phyloP scores from a whole-genome alignment of 2,888 invertebrate species.

The Phalangium opilio region DNA sequence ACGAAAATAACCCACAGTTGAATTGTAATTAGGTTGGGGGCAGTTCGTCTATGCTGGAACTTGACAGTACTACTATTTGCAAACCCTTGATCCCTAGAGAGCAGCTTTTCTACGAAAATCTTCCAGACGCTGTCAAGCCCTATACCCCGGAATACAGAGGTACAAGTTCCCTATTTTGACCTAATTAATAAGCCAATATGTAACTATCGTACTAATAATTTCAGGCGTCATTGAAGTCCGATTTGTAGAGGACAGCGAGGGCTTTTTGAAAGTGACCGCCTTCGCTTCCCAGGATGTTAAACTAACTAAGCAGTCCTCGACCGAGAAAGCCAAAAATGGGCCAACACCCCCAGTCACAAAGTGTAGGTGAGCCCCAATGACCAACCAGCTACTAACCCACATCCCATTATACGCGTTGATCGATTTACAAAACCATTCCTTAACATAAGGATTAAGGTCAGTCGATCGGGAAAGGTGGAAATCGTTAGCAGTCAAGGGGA shows the following conservation, averaged over 20 bases:
- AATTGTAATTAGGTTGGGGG: conserved; percentile 36
- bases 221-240: conserved; percentile 27
- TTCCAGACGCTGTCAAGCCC: conserved; percentile 35
- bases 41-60: conserved; percentile 38
- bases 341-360: no score
- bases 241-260: conserved; percentile 35
- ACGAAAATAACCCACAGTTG: no score
- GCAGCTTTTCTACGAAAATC: conserved; percentile 39
- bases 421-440: conserved; percentile 2
- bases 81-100: conserved; percentile 41
- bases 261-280: conserved; percentile 36
- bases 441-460: conserved; percentile 31
- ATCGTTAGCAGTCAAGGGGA: conserved; percentile 26
- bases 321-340: no score
- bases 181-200: no score
- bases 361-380: no score
- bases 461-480: conserved; percentile 30
- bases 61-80: conserved; percentile 39
- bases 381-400: no score
- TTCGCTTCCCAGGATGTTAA: conserved; percentile 25
- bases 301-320: no score
- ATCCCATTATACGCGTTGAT: no score
- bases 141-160: conserved; percentile 41
- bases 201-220: background rate
- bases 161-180: no score